Base-by-base conservation (phyloP, 1,140 invertebrate species). In the Armadillidium nasatum region DNA sequence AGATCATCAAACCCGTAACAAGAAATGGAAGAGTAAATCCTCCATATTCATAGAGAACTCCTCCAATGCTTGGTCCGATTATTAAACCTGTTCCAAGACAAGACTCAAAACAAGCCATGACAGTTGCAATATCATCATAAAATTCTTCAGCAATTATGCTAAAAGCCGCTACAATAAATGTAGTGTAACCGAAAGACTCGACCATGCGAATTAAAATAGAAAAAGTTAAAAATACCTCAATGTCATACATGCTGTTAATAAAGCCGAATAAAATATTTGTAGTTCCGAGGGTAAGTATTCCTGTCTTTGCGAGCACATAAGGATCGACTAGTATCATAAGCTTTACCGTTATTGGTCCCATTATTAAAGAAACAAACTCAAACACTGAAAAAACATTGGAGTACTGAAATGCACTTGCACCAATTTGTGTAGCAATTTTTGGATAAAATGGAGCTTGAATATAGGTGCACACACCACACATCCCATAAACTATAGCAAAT, bases 21-120 rank as follows among this genome's bases (percentile, higher is more conserved):
- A 83, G 66, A 72, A 84, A 84, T 23, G 83, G 83, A 43, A 83
- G 44, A 71, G 80, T 82, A 77, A 82, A 84, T 15, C 83, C 83
- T 46, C 83, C 83, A 50, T 78, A 71, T 79, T 82, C 80, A 21
- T 83, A 80, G 72, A 84, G 72, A 13, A 79, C 81, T 22, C 83
- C 83, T n/a, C 83, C 83, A 13, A 83, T 70, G 13, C 78, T 76
- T 2, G 83, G 83, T 6, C 83, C 83, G 21, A 82, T 60, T 23
- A 73, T 73, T 9, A 73, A 60, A 10, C 72, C 72, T 13, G 67
- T 60, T 10, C 72, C 72, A n/a, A 73, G 67, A 44, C 72, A 50
- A 10, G 72, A 60, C 44, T 73, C 72, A 9, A 73, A 43, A 19
- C 46, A 46, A 10, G 72, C 72, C 19, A 73, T 60, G 33, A 60